phyloP scores from a whole-genome alignment of 2,888 invertebrate genomes.

The Dynastes maya region DNA sequence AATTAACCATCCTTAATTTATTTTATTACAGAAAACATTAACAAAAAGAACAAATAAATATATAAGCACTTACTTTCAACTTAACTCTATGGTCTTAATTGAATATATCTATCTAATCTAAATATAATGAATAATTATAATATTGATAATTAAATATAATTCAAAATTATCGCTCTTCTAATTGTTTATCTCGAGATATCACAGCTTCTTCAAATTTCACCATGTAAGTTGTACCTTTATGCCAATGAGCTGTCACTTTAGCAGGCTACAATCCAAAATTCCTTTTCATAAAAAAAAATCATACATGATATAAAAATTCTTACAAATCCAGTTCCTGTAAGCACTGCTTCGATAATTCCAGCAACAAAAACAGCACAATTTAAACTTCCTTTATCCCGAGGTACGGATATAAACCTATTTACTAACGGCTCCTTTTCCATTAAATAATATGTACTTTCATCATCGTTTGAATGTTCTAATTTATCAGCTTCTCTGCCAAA shows the following conservation, averaged over 20 bases:
- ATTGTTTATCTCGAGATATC: conserved; percentile 89
- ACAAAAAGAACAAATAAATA: background rate
- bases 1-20: background rate
- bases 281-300: background rate
- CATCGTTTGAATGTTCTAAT: conserved; percentile 98
- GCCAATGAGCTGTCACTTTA: conserved; percentile 99
- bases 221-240: conserved; percentile 99
- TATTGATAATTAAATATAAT: background rate
- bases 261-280: conserved; percentile 47
- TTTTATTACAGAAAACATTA: background rate
- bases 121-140: conserved; percentile 18
- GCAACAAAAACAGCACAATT: conserved; percentile 99
- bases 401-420: conserved; percentile 97
- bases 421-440: conserved; percentile 98
- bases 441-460: conserved; percentile 97
- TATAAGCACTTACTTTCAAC: background rate
- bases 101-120: too few species aligned
- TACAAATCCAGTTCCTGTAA: conserved; percentile 97
- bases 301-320: conserved; percentile 70
- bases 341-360: conserved; percentile 96
- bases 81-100: too few species aligned
- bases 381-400: conserved; percentile 96
- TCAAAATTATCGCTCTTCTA: conserved; percentile 84
- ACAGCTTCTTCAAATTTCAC: conserved; percentile 97
- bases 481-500: conserved; percentile 99